Conservation (phyloP, 2,888 invertebrate species). For the Drosophila pegasa region DNA sequence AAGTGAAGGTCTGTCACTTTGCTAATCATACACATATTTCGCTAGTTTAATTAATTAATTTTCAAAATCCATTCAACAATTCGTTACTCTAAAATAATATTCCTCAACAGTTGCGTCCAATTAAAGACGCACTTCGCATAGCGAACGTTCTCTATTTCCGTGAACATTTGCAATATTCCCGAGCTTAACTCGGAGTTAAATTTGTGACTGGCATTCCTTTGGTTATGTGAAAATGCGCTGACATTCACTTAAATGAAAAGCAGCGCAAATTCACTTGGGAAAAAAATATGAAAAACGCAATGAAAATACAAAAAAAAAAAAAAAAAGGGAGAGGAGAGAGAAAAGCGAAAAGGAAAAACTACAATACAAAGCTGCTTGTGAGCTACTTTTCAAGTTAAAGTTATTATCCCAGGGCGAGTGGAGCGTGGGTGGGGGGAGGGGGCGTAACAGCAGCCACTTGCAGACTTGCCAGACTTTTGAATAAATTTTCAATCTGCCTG, state of each 20-base stretch:
- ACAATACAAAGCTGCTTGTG: constrained; percentile 61
- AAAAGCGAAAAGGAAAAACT: constrained; percentile 49
- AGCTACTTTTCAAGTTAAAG: constrained; percentile 72
- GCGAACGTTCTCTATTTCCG: not conserved
- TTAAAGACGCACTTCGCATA: not conserved
- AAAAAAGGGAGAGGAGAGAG: not conserved
- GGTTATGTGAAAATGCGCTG: constrained; percentile 11
- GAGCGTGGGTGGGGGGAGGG: not conserved
- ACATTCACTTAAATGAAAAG: constrained; percentile 26
- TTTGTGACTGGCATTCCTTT: constrained; percentile 9
- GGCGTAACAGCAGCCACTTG: constrained; percentile 36
- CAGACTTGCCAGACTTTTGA: constrained; percentile 68
- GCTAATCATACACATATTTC: not conserved
- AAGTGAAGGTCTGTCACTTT: too few species aligned
- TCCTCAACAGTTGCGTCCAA: not conserved
- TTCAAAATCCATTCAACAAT: not conserved
- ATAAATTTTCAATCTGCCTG: constrained; percentile 72
- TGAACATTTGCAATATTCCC: constrained; percentile 24
- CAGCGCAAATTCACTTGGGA: constrained; percentile 5
- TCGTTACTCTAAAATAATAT: not conserved
- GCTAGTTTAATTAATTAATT: not conserved
- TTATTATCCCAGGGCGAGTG: constrained; percentile 57
- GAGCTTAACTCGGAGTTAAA: constrained; percentile 29
- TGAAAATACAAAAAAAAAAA: not conserved
- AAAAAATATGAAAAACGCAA: constrained; percentile 8